Evolutionary conservation across 2,888 invertebrate species (phyloP), one percentile per base, ranked within the genome.

Genomic region (Nipponacmea schrenckii): DNA sequence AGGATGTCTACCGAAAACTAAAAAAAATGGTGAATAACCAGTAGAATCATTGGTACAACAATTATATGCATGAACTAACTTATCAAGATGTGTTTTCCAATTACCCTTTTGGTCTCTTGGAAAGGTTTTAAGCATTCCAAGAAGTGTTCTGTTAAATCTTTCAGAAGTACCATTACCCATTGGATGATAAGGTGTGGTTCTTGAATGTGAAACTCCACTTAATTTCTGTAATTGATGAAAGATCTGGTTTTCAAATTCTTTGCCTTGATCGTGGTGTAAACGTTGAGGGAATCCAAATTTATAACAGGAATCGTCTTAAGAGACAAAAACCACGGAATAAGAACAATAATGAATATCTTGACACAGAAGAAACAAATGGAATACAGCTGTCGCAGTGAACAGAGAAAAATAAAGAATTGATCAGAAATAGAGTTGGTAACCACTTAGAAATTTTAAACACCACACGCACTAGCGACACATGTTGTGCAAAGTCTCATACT

Each of bases 41-140:
- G 64, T 64, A 0, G 26, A 26, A 20, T 64, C 70, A 45, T 62
- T 46, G 12, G 17, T n/a, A n/a, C 56, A 26, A 68, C 74, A 74
- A 62, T 71, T 74, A 45, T 74, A 71, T 12, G 74, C 70, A 66
- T 70, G 70, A 17, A 68, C 65, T 45, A 74, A 20, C 39, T 70
- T 71, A 48, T 70, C 68, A 17, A 67, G 56, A 71, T 71, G 63
- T 20, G 62, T 27, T 4, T 71, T 26, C 71, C 64, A 67, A n/a
- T 44, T n/a, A 20, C 24, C 15, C 20, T 64, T 71, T 2, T 12
- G 4, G 7, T 68, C 63, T 27, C 50, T 39, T 15, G 46, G 39
- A 5, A 69, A 39, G 0, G 65, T 72, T 31, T 63, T 31, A 2
- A 69, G 62, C 72, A 66, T 72, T n/a, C 62, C 44, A 17, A 72